Evolutionary conservation across 2,797 vertebrate genomes (phyloP).

Genomic region (Halcyon leucocephala): DNA sequence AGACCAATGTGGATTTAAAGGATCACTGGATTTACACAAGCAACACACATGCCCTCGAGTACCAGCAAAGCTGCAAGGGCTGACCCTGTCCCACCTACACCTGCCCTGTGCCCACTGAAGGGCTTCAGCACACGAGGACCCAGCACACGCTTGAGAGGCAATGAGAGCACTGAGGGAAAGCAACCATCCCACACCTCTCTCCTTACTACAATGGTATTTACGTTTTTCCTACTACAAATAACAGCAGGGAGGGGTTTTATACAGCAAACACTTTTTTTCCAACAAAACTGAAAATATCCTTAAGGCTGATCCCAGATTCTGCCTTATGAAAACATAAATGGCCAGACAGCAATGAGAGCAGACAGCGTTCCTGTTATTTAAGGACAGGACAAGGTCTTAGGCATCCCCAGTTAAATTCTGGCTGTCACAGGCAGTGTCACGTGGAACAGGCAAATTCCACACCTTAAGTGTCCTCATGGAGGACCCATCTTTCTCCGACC

Average conservation of each 20-base stretch:
- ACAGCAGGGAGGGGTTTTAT: neutral
- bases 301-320: neutral
- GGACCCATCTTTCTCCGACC: neutral
- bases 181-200: neutral
- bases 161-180: neutral
- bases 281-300: neutral
- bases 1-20: neutral
- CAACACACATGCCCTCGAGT: neutral
- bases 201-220: neutral
- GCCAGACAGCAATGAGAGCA: neutral
- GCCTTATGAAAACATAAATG: neutral
- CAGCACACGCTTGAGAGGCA: fast-evolving
- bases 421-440: neutral
- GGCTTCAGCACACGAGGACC: neutral
- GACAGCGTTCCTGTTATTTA: neutral
- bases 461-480: neutral
- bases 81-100: neutral
- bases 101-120: neutral
- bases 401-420: neutral
- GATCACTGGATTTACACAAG: neutral
- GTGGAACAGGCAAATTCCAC: neutral
- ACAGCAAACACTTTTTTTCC: neutral
- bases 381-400: neutral
- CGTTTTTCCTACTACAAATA: neutral
- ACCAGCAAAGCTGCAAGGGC: neutral